These are phyloP conservation scores for Haliclona indistincta DNA, from an alignment of 37 sponge, comb jelly and placozoan species.

Conservation along the genomic window DNA sequence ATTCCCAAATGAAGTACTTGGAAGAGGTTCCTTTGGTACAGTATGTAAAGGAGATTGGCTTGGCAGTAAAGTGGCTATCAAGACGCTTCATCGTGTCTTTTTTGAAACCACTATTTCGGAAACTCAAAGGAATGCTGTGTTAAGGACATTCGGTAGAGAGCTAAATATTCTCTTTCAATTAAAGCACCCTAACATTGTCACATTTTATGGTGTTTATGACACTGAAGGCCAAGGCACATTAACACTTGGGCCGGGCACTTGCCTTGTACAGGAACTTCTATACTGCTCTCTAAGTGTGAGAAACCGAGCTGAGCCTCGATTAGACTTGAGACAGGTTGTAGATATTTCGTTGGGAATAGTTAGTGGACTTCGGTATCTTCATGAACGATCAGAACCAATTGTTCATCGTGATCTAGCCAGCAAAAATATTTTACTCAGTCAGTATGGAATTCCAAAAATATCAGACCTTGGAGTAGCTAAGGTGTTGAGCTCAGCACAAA, in stretches of 20 bases:
- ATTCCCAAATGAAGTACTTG: slow-evolving; percentile 5
- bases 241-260: slow-evolving; percentile 17
- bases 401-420: slow-evolving; percentile 74
- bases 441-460: slow-evolving; percentile 59
- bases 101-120: slow-evolving; percentile 15
- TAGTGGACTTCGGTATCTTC: slow-evolving; percentile 67
- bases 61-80: slow-evolving; percentile 62
- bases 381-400: slow-evolving; percentile 61
- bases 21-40: slow-evolving; percentile 62
- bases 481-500: neutral
- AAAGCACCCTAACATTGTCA: slow-evolving; percentile 81
- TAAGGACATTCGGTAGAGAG: slow-evolving; percentile 47
- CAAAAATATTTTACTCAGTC: slow-evolving; percentile 69
- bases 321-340: slow-evolving; percentile 48
- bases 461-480: slow-evolving; percentile 78
- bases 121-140: slow-evolving; percentile 16
- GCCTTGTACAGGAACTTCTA: slow-evolving; percentile 62
- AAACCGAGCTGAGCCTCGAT: slow-evolving; percentile 14
- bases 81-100: slow-evolving; percentile 51
- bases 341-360: slow-evolving; percentile 48
- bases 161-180: slow-evolving; percentile 27
- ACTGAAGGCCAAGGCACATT: neutral
- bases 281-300: slow-evolving; percentile 38
- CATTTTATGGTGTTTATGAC: slow-evolving; percentile 60
- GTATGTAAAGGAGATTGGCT: slow-evolving; percentile 56